These are phyloP conservation scores for Ormyrus rosae DNA, from an alignment of 2,888 invertebrate genomes.

Conservation along the genomic window DNA sequence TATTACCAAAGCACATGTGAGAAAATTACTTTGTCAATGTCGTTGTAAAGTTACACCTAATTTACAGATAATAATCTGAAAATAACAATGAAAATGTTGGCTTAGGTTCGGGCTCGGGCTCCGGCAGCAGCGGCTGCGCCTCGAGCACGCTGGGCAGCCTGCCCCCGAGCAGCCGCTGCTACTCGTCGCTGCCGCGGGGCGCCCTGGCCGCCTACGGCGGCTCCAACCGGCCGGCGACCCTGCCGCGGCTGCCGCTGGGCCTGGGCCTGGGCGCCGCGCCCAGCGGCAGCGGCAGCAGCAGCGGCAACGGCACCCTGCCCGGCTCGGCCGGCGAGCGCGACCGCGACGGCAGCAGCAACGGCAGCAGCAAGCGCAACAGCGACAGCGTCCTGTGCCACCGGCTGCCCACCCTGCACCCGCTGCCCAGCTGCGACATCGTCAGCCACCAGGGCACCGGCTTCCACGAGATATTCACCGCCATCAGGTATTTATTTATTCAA, in stretches of 20 bases:
- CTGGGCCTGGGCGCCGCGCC: slow-evolving; percentile 62
- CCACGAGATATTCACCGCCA: slow-evolving; percentile 75
- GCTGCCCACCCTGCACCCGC: slow-evolving; percentile 76
- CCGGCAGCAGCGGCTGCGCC: slow-evolving; percentile 76
- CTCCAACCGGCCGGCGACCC: slow-evolving; percentile 76
- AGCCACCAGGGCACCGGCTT: slow-evolving; percentile 75
- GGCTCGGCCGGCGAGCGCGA: slow-evolving; percentile 62
- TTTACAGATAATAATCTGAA: too few species aligned
- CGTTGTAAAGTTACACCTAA: too few species aligned
- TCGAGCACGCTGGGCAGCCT: slow-evolving; percentile 70
- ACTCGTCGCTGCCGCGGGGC: slow-evolving; percentile 77
- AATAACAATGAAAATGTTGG: too few species aligned
- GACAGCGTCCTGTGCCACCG: slow-evolving; percentile 78
- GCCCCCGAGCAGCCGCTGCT: slow-evolving; percentile 71
- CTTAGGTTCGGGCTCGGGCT: slow-evolving; percentile 72
- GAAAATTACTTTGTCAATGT: too few species aligned
- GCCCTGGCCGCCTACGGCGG: slow-evolving; percentile 76
- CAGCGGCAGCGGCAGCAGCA: slow-evolving; percentile 55
- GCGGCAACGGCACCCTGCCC: slow-evolving; percentile 12
- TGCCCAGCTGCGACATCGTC: slow-evolving; percentile 76
- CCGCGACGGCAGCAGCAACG: slow-evolving; percentile 73
- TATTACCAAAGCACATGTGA: too few species aligned
- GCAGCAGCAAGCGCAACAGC: slow-evolving; percentile 77
- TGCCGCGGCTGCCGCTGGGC: slow-evolving; percentile 76
- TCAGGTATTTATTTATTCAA: slow-evolving; percentile 61